Percentiles rank a stretch among this genome's conserved stretches.
Evolutionary conservation across 2,113 vertebrate species (phyloP).

Genomic region (Atractosteus spatula): DNA sequence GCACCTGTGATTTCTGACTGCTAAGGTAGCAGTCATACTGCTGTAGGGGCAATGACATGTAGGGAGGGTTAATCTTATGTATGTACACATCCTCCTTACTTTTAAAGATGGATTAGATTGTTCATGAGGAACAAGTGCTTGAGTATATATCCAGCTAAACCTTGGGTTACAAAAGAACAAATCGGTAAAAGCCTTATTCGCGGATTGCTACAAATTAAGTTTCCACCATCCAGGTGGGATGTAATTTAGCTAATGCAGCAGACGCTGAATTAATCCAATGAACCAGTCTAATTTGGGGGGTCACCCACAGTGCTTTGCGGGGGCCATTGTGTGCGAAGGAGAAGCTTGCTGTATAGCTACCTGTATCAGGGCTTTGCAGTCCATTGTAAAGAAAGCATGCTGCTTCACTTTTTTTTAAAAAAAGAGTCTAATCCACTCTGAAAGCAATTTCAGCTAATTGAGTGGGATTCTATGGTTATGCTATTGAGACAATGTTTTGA

Average conservation of each 20-base stretch:
- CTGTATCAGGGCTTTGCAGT: too few species aligned
- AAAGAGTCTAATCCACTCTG: too few species aligned
- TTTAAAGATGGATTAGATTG: not conserved
- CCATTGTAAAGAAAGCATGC: too few species aligned
- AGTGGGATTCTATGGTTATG: too few species aligned
- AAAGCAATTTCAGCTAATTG: too few species aligned
- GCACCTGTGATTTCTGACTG: not conserved
- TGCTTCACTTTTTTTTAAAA: too few species aligned
- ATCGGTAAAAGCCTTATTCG: not conserved
- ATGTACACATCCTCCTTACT: not conserved
- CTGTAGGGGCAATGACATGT: not conserved
- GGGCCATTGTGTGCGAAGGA: not conserved
- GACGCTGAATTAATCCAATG: not conserved
- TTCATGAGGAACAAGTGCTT: not conserved
- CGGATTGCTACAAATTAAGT: not conserved
- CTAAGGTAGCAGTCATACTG: not conserved
- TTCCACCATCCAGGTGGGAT: not conserved
- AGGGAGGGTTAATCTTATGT: slow-evolving; percentile 5
- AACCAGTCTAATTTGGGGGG: not conserved
- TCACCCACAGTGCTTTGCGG: not conserved
- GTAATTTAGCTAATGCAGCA: not conserved
- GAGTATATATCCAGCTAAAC: not conserved
- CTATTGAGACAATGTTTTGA: too few species aligned
- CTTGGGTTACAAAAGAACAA: not conserved
- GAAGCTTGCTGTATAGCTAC: not conserved